phyloP scores from a whole-genome alignment of 2,113 vertebrate genomes.

The Mionectes macconnelli region DNA sequence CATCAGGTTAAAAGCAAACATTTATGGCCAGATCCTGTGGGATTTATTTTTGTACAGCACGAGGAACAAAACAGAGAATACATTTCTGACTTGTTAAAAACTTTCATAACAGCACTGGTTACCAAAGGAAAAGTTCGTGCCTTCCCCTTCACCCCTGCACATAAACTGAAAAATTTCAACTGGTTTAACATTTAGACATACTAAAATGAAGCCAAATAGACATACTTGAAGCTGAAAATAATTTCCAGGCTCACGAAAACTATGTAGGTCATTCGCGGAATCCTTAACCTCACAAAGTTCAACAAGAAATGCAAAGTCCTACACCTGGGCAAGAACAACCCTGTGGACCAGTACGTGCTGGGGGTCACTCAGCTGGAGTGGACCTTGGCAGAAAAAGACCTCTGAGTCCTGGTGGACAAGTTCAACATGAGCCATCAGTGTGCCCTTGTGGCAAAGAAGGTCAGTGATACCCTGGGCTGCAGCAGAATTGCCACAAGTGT shows the following conservation, averaged over 20 bases:
- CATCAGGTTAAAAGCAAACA: not conserved
- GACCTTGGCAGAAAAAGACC: not conserved
- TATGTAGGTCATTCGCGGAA: not conserved
- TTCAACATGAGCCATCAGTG: not conserved
- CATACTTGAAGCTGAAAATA: not conserved
- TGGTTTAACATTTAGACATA: not conserved
- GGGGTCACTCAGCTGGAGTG: not conserved
- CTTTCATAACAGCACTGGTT: not conserved
- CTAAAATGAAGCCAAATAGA: not conserved
- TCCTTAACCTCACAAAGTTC: not conserved
- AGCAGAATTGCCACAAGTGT: not conserved
- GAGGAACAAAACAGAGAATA: not conserved
- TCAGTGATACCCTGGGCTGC: not conserved
- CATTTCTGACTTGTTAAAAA: not conserved
- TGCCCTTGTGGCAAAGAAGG: not conserved
- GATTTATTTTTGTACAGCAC: not conserved
- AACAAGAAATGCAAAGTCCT: not conserved
- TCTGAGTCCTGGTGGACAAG: not conserved
- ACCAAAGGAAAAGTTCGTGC: not conserved
- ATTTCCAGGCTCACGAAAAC: not conserved
- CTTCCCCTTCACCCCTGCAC: not conserved
- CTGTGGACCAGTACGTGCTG: fast-evolving
- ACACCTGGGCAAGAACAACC: not conserved
- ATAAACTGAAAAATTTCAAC: not conserved
- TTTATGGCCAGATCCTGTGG: not conserved